phyloP scores from a whole-genome alignment of 2,888 invertebrate genomes.

The Lasioglossum vierecki region DNA sequence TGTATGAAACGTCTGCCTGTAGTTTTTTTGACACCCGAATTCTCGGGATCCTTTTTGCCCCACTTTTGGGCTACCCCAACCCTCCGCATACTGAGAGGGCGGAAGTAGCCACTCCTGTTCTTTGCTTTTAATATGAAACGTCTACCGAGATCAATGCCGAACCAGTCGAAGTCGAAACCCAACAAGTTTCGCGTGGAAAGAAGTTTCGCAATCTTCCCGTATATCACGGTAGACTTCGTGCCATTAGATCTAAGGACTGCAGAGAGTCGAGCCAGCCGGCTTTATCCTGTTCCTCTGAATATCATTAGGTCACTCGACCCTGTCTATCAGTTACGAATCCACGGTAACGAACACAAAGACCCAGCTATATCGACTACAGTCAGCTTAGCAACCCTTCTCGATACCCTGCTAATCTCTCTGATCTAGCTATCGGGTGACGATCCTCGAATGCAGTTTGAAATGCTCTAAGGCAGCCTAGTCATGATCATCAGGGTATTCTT shows the following conservation, averaged over 20 bases:
- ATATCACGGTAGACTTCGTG: not conserved
- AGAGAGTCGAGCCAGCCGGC: not conserved
- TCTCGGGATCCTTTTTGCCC: too few relatives aligned
- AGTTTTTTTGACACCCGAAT: too few relatives aligned
- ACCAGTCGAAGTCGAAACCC: not conserved
- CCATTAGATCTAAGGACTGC: not conserved
- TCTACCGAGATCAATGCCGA: not conserved
- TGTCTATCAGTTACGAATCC: slow-evolving; percentile 6
- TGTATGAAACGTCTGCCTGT: not conserved
- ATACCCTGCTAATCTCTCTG: not conserved
- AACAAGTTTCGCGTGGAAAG: not conserved
- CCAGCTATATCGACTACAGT: not conserved
- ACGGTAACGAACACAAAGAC: not conserved
- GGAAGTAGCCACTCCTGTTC: too few relatives aligned
- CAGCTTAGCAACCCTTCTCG: not conserved
- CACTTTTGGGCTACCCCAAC: too few relatives aligned
- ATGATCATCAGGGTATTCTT: not conserved
- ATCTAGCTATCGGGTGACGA: not conserved
- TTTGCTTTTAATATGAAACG: too few relatives aligned
- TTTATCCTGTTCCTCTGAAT: not conserved
- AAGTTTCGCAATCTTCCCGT: not conserved
- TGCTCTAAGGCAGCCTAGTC: not conserved
- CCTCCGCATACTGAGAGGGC: too few relatives aligned
- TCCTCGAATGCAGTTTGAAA: not conserved
- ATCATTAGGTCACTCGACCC: not conserved